phyloP scores from a whole-genome alignment of 2,797 vertebrate species.

The Eidolon dupreanum region DNA sequence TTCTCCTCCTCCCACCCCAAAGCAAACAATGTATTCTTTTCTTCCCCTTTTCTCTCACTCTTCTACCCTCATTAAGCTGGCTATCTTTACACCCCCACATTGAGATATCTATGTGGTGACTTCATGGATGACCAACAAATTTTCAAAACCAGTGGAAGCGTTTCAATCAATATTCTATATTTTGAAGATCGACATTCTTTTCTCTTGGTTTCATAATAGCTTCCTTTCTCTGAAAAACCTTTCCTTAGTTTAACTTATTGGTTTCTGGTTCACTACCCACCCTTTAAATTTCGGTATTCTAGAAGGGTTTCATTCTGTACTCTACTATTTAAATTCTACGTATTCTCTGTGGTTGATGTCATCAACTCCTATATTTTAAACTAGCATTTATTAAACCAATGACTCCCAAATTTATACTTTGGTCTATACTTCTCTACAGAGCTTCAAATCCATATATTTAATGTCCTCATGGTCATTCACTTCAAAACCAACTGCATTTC shows the following conservation, averaged over 20 bases:
- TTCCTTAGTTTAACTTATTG: neutral
- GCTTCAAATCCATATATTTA: neutral
- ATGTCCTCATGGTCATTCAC: neutral
- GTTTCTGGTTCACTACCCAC: neutral
- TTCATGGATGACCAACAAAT: neutral
- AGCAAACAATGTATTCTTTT: neutral
- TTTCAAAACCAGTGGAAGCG: neutral
- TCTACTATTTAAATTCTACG: constrained; percentile 9
- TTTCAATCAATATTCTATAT: neutral
- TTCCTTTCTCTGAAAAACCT: neutral
- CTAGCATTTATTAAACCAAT: neutral
- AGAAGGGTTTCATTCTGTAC: neutral
- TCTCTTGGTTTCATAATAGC: neutral
- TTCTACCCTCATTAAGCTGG: neutral
- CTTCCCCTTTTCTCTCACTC: neutral
- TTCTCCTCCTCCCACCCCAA: neutral
- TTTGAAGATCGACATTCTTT: neutral
- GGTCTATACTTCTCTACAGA: neutral
- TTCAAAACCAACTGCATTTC: neutral
- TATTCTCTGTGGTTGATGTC: neutral
- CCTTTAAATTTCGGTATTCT: neutral
- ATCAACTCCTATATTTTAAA: neutral
- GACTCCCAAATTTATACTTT: neutral
- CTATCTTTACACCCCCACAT: neutral
- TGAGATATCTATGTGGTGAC: neutral